A percentile compares a stretch with the other conserved stretches of the same genome.
phyloP scores from a whole-genome alignment of 2,888 invertebrate genomes.

The Eupithecia inturbata region DNA sequence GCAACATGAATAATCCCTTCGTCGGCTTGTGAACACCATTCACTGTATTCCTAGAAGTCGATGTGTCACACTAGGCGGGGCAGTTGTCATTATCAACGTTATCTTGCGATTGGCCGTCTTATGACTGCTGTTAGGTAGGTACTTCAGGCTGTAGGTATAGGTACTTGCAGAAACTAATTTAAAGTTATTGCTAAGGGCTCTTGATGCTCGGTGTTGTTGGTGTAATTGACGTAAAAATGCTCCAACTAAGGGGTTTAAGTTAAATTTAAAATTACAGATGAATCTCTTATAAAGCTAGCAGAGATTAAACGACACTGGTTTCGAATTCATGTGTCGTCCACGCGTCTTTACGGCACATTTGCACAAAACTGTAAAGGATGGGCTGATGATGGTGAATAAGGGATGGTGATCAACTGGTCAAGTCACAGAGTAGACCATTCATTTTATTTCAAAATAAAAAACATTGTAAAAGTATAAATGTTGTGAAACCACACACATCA shows the following conservation, averaged over 20 bases:
- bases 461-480: too few relatives aligned
- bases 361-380: not conserved
- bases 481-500: not conserved
- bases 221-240: not conserved
- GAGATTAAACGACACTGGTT: not conserved
- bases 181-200: constrained; percentile 5
- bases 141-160: not conserved
- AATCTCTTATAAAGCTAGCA: not conserved
- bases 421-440: too few relatives aligned
- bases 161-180: not conserved
- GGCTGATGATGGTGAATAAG: too few relatives aligned
- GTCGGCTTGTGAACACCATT: not conserved
- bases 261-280: not conserved
- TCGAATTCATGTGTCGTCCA: not conserved
- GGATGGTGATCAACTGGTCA: not conserved
- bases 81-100: not conserved
- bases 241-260: not conserved
- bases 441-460: too few relatives aligned
- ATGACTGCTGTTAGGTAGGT: not conserved
- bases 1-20: not conserved
- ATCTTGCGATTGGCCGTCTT: not conserved
- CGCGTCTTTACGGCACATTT: not conserved
- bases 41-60: not conserved
- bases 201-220: not conserved
- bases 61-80: not conserved